Evolutionary conservation across 2,797 vertebrate genomes (phyloP).

Genomic region (Tiaroga cobitis): DNA sequence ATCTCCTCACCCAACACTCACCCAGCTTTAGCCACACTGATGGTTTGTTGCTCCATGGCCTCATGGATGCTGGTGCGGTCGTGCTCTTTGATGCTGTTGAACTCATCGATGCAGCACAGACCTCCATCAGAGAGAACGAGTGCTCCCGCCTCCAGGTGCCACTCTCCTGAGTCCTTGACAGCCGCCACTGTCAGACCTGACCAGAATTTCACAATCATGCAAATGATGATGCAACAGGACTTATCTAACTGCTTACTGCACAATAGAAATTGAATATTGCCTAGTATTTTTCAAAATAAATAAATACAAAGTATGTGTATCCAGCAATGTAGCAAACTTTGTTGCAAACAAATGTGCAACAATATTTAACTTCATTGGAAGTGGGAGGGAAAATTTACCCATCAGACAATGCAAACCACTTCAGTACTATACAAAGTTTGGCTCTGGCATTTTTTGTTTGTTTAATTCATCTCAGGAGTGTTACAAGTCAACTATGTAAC

Average conservation of each 20-base stretch:
- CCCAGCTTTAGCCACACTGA: slow-evolving; percentile 98
- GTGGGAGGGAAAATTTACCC: fast-evolving
- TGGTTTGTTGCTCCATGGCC: slow-evolving; percentile 98
- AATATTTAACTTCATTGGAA: background rate
- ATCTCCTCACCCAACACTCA: slow-evolving; percentile 78
- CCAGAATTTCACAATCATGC: background rate
- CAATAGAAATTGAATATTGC: background rate
- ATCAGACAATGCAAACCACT: background rate
- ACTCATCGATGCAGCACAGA: slow-evolving; percentile 97
- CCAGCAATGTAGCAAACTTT: background rate
- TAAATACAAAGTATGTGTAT: background rate
- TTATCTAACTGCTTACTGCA: background rate
- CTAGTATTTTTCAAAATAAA: background rate
- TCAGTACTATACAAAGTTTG: background rate
- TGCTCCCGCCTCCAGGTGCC: slow-evolving; percentile 96
- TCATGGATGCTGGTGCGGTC: slow-evolving; percentile 97
- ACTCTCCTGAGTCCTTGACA: slow-evolving; percentile 94
- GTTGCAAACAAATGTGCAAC: background rate
- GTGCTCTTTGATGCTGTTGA: slow-evolving; percentile 96
- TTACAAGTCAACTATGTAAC: background rate
- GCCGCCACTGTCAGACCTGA: slow-evolving; percentile 94
- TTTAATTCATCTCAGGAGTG: background rate
- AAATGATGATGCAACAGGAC: background rate
- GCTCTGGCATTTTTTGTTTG: background rate
- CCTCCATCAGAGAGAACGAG: slow-evolving; percentile 94